phyloP scores from a whole-genome alignment of 2,888 invertebrate species.

The Plebejus melissa region DNA sequence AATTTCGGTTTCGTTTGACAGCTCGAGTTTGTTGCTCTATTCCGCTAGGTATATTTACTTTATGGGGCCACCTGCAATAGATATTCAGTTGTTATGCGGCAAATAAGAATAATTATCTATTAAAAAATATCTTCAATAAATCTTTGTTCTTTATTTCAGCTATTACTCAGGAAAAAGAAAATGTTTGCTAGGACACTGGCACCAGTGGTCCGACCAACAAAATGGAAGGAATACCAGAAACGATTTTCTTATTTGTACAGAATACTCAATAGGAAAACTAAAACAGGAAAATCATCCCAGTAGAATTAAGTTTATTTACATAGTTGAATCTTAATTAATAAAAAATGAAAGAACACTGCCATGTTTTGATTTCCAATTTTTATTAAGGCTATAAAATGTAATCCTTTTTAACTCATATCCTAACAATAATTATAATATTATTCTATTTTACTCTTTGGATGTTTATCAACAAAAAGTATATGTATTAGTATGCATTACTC shows the following conservation, averaged over 20 bases:
- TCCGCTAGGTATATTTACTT: too few species aligned
- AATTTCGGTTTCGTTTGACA: too few species aligned
- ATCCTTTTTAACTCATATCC: too few species aligned
- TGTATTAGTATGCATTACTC: neutral
- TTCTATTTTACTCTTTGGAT: constrained; percentile 2
- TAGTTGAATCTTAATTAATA: neutral
- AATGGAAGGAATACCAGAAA: constrained; percentile 87
- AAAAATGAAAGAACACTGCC: neutral
- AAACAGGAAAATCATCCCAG: constrained; percentile 76
- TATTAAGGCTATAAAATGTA: too few species aligned
- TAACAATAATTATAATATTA: neutral
- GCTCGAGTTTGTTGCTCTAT: too few species aligned
- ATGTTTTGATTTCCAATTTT: neutral
- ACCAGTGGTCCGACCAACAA: constrained; percentile 84
- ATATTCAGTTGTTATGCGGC: too few species aligned
- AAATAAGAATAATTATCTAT: neutral
- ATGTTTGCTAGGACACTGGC: constrained; percentile 79
- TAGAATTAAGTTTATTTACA: constrained; percentile 4
- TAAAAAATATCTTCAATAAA: neutral
- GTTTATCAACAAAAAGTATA: neutral
- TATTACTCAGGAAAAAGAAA: constrained; percentile 84
- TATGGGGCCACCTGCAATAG: too few species aligned
- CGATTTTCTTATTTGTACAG: constrained; percentile 86
- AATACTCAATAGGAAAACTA: constrained; percentile 89
- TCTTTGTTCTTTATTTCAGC: constrained; percentile 47